Evolutionary conservation across 2,888 invertebrate species (phyloP), one percentile per base, ranked within the genome.

Genomic region (Caenorhabditis plicata): DNA sequence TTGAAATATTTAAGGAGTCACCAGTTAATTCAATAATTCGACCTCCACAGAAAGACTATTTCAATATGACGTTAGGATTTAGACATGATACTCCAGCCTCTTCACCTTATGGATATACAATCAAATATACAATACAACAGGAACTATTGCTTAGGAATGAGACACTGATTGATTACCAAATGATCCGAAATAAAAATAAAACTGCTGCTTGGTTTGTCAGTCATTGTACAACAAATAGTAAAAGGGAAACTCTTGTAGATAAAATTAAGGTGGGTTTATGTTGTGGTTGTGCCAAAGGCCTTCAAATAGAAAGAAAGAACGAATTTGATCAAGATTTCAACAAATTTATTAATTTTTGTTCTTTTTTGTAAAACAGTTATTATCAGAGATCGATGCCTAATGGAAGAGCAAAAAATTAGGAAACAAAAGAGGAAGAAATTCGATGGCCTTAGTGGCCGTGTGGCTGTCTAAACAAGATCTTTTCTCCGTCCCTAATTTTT

Each of bases 101-200:
- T 17, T 75, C 74, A 22, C 79, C 79, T 7, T 79, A 79, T 52
- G 79, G 78, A 20, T 79, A 78, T 53, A 68, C 77, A 5, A 77
- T 76, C 8, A 67, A 70, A 54, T 45, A 75, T 51, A 76, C 73
- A n/a, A n/a, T n/a, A n/a, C n/a, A n/a, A n/a, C n/a, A n/a, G n/a
- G n/a, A n/a, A n/a, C 33, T 5, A 23, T 25, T 43, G 0, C 33
- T 23, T n/a, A 44, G 29, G 29, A 27, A 9, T 27, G 29, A 27
- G 7, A 27, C 7, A 9, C 8, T 9, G 7, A 7, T 25, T 33
- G 13, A 19, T 44, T 29, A 57, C 19, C 25, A 63, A 57, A 29
- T 56, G 5, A 47, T 57, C 2, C 13, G 45, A 20, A 64, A 64
- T 4, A 77, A 77, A 52, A 64, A 47, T 15, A 77, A 76, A 51